A percentile compares a stretch with the other conserved stretches of the same genome.
Evolutionary conservation across 2,888 invertebrate species (phyloP).

Genomic region (Onthophagus sagittarius): DNA sequence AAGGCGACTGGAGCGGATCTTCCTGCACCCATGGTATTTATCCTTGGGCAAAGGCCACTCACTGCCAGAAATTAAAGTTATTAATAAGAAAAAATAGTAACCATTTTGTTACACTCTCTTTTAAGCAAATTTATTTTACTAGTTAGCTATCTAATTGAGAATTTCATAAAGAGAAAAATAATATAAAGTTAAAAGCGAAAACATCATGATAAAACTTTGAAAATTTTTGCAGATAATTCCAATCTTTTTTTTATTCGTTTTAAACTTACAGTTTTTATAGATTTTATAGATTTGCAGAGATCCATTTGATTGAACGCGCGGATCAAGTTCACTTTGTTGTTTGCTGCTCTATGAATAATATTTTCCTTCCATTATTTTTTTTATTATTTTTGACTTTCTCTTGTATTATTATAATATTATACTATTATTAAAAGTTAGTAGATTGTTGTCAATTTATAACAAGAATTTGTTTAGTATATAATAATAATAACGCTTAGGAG

Average conservation of each 20-base stretch:
- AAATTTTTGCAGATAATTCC: constrained; percentile 17
- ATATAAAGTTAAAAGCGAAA: not conserved
- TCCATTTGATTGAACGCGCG: constrained; percentile 48
- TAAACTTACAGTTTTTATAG: constrained; percentile 48
- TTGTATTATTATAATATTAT: constrained; percentile 27
- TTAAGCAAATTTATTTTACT: constrained; percentile 10
- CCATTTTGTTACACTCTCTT: constrained; percentile 34
- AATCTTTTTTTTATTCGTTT: constrained; percentile 32
- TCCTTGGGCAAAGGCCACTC: constrained; percentile 50
- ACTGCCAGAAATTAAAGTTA: constrained; percentile 41
- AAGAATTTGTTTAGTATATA: constrained; percentile 5
- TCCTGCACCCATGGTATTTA: constrained; percentile 55
- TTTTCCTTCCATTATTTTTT: constrained; percentile 23
- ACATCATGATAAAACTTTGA: too few relatives aligned
- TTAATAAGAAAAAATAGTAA: constrained; percentile 35
- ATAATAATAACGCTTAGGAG: constrained; percentile 39
- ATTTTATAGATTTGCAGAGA: constrained; percentile 42
- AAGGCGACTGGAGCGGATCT: constrained; percentile 30
- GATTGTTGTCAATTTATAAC: constrained; percentile 3
- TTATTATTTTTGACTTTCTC: constrained; percentile 24
- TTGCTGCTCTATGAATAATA: constrained; percentile 30
- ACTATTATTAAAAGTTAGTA: constrained; percentile 25
- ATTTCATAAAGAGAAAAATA: constrained; percentile 19
- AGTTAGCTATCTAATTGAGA: too few relatives aligned
- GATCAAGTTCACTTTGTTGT: constrained; percentile 41